phyloP scores from a whole-genome alignment of 2,797 vertebrate species.

The Scolopax rusticola region DNA sequence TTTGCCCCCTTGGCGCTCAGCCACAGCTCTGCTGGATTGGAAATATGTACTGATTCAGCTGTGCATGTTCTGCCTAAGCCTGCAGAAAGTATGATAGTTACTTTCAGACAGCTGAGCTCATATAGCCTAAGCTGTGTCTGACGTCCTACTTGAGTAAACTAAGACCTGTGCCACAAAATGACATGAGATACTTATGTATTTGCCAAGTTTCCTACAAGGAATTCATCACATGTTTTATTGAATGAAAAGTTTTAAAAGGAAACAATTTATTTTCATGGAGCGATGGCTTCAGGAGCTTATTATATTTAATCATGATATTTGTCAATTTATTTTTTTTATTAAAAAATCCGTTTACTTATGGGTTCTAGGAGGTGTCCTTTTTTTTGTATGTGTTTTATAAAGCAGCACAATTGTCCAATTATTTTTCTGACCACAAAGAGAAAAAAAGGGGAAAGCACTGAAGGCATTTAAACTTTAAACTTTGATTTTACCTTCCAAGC shows the following conservation, averaged over 20 bases:
- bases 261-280: background rate
- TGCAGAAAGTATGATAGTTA: background rate
- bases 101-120: conserved; percentile 30
- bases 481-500: background rate
- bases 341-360: background rate
- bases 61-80: background rate
- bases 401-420: background rate
- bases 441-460: background rate
- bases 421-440: background rate
- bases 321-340: background rate
- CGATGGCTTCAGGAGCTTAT: background rate
- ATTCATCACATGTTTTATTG: background rate
- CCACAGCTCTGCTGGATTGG: background rate
- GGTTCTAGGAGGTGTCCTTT: background rate
- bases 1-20: background rate
- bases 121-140: background rate
- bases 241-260: conserved; percentile 8
- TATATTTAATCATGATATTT: background rate
- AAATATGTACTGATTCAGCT: conserved; percentile 16
- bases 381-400: background rate
- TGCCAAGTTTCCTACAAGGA: conserved; percentile 3
- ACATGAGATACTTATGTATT: background rate
- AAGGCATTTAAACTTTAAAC: background rate
- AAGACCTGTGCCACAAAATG: conserved; percentile 9
- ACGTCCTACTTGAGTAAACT: conserved; percentile 18